phyloP scores from a whole-genome alignment of 2,888 invertebrate species.

The Venusia cambrica region DNA sequence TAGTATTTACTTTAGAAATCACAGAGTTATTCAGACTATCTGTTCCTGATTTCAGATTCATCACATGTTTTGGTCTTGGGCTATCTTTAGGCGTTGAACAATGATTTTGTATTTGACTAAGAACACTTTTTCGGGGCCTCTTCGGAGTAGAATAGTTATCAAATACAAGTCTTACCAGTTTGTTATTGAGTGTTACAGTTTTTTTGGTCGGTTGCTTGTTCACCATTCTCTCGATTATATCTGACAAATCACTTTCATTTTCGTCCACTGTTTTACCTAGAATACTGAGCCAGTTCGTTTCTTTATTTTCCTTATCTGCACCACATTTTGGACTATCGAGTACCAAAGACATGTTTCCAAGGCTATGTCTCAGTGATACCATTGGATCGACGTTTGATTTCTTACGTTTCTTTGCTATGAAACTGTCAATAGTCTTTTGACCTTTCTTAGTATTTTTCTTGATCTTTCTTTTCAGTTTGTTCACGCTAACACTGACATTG shows the following conservation, averaged over 20 bases:
- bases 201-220: slow-evolving; percentile 45
- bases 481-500: slow-evolving; percentile 61
- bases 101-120: slow-evolving; percentile 46
- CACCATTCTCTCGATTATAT: slow-evolving; percentile 64
- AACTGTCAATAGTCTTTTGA: slow-evolving; percentile 67
- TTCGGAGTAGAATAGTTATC: slow-evolving; percentile 45
- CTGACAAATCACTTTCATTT: slow-evolving; percentile 55
- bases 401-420: slow-evolving; percentile 54
- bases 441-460: slow-evolving; percentile 45
- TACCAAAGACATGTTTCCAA: slow-evolving; percentile 46
- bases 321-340: slow-evolving; percentile 23
- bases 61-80: slow-evolving; percentile 36
- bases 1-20: slow-evolving; percentile 54
- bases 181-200: slow-evolving; percentile 56
- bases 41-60: slow-evolving; percentile 28
- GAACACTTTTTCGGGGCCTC: slow-evolving; percentile 44
- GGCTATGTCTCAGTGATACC: slow-evolving; percentile 41
- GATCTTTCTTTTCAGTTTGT: slow-evolving; percentile 64
- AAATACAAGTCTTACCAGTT: slow-evolving; percentile 60
- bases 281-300: slow-evolving; percentile 44
- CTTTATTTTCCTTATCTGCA: slow-evolving; percentile 33
- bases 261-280: slow-evolving; percentile 43
- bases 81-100: slow-evolving; percentile 67
- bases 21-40: slow-evolving; percentile 40
- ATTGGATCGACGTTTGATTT: slow-evolving; percentile 42